Conservation (phyloP, 1,140 invertebrate genomes). For the Drosophila pectinifera region DNA sequence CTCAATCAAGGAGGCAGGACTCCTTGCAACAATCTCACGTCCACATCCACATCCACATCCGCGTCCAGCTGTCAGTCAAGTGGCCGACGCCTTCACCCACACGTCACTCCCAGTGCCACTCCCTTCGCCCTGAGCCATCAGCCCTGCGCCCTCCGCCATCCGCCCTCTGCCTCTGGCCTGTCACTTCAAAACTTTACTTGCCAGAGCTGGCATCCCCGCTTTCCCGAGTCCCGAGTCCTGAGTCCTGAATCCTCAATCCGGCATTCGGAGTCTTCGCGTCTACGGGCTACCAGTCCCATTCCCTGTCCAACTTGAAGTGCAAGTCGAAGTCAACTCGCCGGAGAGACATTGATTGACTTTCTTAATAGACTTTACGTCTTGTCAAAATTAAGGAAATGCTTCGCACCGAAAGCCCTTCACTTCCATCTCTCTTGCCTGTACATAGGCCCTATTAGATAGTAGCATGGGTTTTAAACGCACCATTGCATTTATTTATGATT, state of each 20-base stretch:
- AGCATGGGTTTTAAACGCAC: not conserved
- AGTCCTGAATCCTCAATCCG: conserved; percentile 14
- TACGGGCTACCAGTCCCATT: conserved; percentile 19
- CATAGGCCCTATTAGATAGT: conserved; percentile 10
- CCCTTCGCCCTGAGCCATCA: not conserved
- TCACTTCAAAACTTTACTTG: conserved; percentile 74
- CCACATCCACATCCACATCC: conserved; percentile 47
- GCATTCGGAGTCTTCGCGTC: conserved; percentile 31
- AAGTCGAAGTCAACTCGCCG: conserved; percentile 74
- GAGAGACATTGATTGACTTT: conserved; percentile 84
- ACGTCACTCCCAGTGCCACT: conserved; percentile 57
- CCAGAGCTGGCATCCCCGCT: conserved; percentile 46
- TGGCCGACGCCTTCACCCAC: conserved; percentile 59
- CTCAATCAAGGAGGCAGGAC: conserved; percentile 70
- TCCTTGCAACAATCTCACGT: conserved; percentile 57
- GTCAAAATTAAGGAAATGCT: conserved; percentile 80
- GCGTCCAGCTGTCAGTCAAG: conserved; percentile 80
- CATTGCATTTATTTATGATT: no score
- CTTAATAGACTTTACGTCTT: conserved; percentile 84
- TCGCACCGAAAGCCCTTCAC: conserved; percentile 29
- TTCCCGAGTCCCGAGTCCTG: conserved; percentile 13
- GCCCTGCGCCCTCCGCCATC: no score
- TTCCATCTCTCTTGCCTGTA: not conserved
- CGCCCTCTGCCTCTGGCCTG: conserved; percentile 55
- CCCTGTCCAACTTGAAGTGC: conserved; percentile 41